Percentiles rank a stretch among this genome's conserved stretches.
Evolutionary conservation across 1,140 invertebrate genomes (phyloP).

Genomic region (Cotesia vestalis): DNA sequence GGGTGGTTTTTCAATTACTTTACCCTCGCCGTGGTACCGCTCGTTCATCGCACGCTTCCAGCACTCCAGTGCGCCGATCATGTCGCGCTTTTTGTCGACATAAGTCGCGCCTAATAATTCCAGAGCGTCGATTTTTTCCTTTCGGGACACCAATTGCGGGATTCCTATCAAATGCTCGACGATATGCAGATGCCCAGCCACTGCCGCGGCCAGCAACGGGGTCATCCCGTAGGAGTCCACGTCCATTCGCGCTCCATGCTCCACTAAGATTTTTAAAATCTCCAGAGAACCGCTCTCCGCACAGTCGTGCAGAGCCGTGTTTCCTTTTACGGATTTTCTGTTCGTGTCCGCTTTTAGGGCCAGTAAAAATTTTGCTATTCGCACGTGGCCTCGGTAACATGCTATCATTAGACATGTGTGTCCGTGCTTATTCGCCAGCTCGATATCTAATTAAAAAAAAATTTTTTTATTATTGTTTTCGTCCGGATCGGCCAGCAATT

Average conservation of each 20-base stretch:
- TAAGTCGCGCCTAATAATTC: slow-evolving; percentile 95
- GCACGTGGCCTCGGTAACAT: slow-evolving; percentile 91
- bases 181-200: slow-evolving; percentile 88
- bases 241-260: slow-evolving; percentile 89
- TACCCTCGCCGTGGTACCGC: slow-evolving; percentile 72
- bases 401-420: slow-evolving; percentile 98
- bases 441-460: slow-evolving; percentile 74
- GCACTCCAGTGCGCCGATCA: slow-evolving; percentile 85
- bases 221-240: slow-evolving; percentile 97
- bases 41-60: slow-evolving; percentile 91
- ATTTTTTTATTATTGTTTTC: slow-evolving; percentile 38
- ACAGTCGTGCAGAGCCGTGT: slow-evolving; percentile 95
- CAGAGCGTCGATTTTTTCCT: slow-evolving; percentile 89
- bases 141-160: slow-evolving; percentile 73
- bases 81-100: slow-evolving; percentile 95
- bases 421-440: slow-evolving; percentile 89
- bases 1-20: slow-evolving; percentile 74
- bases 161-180: slow-evolving; percentile 88
- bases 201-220: slow-evolving; percentile 89
- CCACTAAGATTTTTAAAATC: slow-evolving; percentile 89
- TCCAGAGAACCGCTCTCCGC: slow-evolving; percentile 93
- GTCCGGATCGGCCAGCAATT: slow-evolving; percentile 87
- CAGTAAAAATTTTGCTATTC: slow-evolving; percentile 88
- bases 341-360: slow-evolving; percentile 89
- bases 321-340: slow-evolving; percentile 93